Evolutionary conservation across 2,797 vertebrate species (phyloP), one percentile per base, ranked within the genome.

Genomic region (Ciconia nigra): DNA sequence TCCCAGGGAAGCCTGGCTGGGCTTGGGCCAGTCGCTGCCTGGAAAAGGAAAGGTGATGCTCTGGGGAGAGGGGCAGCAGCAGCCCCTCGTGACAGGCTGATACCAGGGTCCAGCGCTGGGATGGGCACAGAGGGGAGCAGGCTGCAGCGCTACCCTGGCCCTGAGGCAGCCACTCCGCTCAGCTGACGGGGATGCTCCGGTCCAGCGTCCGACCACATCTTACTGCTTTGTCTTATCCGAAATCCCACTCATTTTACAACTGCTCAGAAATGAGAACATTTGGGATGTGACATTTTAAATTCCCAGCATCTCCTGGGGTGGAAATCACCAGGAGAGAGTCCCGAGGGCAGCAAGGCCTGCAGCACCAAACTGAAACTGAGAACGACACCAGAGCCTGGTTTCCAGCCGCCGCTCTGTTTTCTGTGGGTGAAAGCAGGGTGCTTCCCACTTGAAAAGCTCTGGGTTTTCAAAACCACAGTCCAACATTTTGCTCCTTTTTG

Each of bases 11-110:
- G 97, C 96, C 69, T 98, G 98, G 29, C 97, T 93, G 10, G 98
- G 96, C 82, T 97, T 98, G 95, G 92, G 93, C 87, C 97, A 96
- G 92, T 99, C 98, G 59, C 91, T 96, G 57, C 98, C 99, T 99
- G 84, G 63, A 66, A 94, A 85, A 92, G 35, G 29, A 59, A 92
- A 82, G 10, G 35, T 13, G 51, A n/a, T 79, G 37, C 18, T 79
- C 4, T 59, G 67, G 78, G 76, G 37, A 52, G n/a, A 59, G 33
- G 8, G 33, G 22, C 5, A 55, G 71, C 35, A 35, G 55, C 82
- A 55, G 20, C 25, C 20, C 39, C 8, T 18, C 0, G 0, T 41
- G 87, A 66, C 1, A 3, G 54, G 9, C 31, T 74, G 65, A 14
- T 37, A 37, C 12, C 15, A 6, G 31, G 11, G 24, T 51, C 17